These are phyloP conservation scores for Gymnoscelis rufifasciata DNA, from an alignment of 2,888 invertebrate species.

Conservation along the genomic window DNA sequence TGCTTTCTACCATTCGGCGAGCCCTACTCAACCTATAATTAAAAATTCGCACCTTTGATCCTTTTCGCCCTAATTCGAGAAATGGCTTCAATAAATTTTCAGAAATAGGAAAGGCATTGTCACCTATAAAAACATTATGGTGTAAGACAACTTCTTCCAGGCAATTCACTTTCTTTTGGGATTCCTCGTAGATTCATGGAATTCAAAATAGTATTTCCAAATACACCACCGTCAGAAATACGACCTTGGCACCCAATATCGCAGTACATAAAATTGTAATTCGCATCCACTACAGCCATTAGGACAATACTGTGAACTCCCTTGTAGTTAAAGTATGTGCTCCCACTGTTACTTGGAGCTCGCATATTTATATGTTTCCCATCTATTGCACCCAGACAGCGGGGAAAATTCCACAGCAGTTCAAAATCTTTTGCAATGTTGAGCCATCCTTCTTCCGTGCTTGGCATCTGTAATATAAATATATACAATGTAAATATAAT, in stretches of 20 bases:
- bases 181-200: constrained; percentile 24
- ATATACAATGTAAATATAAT: constrained; percentile 16
- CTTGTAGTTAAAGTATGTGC: constrained; percentile 22
- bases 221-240: constrained; percentile 24
- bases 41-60: constrained; percentile 24
- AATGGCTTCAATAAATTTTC: constrained; percentile 30
- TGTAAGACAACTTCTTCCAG: constrained; percentile 25
- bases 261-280: constrained; percentile 25
- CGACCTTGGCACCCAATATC: constrained; percentile 25
- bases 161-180: constrained; percentile 24
- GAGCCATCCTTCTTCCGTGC: constrained; percentile 17
- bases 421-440: constrained; percentile 17
- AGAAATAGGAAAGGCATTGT: constrained; percentile 28
- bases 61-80: constrained; percentile 25
- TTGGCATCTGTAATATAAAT: constrained; percentile 19
- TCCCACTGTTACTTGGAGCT: constrained; percentile 17
- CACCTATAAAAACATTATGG: constrained; percentile 27
- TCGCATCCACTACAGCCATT: constrained; percentile 25
- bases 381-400: constrained; percentile 25
- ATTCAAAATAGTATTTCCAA: constrained; percentile 21
- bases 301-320: constrained; percentile 16
- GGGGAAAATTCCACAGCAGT: constrained; percentile 11
- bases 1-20: constrained; percentile 31
- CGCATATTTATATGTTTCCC: constrained; percentile 27
- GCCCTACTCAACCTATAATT: constrained; percentile 29